Evolutionary conservation across 2,888 invertebrate species (phyloP).

Genomic region (Papilio elwesi): DNA sequence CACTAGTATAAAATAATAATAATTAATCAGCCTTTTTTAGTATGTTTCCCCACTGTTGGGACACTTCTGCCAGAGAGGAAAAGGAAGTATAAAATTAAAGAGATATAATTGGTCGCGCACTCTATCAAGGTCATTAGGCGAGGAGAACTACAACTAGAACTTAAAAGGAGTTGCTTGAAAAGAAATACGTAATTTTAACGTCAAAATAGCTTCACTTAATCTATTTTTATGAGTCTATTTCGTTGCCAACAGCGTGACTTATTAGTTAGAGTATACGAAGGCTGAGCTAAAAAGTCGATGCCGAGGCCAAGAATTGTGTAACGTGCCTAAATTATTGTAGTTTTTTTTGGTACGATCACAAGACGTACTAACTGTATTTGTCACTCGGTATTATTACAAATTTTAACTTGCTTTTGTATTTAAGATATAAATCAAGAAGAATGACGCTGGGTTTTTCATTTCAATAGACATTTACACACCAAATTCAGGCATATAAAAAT

Average conservation of each 20-base stretch:
- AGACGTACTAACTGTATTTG: neutral
- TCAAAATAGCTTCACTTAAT: neutral
- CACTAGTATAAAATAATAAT: no score
- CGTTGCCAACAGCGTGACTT: constrained; percentile 19
- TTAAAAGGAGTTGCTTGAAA: neutral
- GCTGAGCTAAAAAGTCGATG: constrained; percentile 7
- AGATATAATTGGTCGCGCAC: neutral
- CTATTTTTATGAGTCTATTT: constrained; percentile 6
- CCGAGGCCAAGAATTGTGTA: constrained; percentile 2
- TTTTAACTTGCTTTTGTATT: no score
- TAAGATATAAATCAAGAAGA: no score
- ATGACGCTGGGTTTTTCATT: no score
- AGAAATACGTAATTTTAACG: neutral
- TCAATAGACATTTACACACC: no score
- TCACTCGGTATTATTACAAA: no score
- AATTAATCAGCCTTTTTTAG: no score
- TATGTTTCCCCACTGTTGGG: no score
- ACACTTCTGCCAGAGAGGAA: no score
- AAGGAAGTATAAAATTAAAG: no score
- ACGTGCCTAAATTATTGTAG: neutral
- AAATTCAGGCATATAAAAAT: no score
- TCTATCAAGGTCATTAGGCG: neutral
- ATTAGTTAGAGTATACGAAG: constrained; percentile 16
- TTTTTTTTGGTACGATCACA: constrained; percentile 1
- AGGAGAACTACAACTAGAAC: neutral